phyloP scores from a whole-genome alignment of 2,797 vertebrate species.

The Momotus momota region DNA sequence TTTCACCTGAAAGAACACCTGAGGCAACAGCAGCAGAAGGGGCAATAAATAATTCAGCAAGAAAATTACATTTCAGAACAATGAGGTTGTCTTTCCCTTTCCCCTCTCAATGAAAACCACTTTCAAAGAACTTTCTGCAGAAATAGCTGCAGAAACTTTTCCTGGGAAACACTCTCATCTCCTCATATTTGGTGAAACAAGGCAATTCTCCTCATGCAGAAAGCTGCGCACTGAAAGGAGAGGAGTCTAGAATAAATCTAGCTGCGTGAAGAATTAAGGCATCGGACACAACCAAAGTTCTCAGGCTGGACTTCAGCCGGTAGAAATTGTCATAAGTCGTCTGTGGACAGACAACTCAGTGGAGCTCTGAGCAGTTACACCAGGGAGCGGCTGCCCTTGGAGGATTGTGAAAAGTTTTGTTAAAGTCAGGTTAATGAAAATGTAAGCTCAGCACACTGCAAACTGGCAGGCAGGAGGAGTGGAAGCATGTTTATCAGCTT shows the following conservation, averaged over 20 bases:
- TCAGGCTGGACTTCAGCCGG: not conserved
- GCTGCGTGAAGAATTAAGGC: not conserved
- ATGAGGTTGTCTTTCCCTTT: not conserved
- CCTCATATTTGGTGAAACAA: not conserved
- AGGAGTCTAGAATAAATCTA: not conserved
- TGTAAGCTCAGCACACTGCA: not conserved
- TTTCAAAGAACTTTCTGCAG: slow-evolving; percentile 17
- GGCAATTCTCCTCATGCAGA: not conserved
- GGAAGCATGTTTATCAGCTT: slow-evolving; percentile 33
- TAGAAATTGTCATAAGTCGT: not conserved
- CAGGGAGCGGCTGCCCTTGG: not conserved
- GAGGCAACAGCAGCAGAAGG: slow-evolving; percentile 52
- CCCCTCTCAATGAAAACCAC: not conserved
- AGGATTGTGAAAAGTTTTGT: slow-evolving; percentile 5
- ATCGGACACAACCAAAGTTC: not conserved
- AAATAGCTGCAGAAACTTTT: not conserved
- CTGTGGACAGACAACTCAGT: not conserved
- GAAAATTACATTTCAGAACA: slow-evolving; percentile 57
- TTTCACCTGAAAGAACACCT: slow-evolving; percentile 53
- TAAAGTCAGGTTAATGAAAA: slow-evolving; percentile 54
- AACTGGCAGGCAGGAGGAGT: not conserved
- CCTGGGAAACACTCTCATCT: not conserved
- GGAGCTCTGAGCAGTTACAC: not conserved
- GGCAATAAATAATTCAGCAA: slow-evolving; percentile 66
- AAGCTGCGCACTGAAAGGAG: not conserved